These are phyloP conservation scores for Diplazon laetatorius DNA, from an alignment of 2,888 invertebrate genomes.

Conservation along the genomic window DNA sequence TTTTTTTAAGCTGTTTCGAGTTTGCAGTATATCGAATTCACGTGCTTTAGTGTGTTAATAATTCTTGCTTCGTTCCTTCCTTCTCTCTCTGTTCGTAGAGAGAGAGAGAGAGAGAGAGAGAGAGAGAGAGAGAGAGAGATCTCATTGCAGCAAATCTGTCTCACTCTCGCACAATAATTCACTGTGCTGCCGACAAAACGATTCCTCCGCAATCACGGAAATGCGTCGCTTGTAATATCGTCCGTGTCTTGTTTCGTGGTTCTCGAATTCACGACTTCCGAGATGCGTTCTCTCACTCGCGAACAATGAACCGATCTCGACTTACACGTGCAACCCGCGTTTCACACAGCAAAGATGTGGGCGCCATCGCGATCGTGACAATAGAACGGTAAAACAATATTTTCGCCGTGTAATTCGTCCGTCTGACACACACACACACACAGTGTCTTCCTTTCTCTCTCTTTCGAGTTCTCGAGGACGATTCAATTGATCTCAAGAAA, in stretches of 20 bases:
- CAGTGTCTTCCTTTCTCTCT: too few relatives aligned
- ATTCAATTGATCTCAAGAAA: slow-evolving; percentile 47
- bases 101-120: too few relatives aligned
- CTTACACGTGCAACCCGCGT: slow-evolving; percentile 28
- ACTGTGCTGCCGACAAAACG: slow-evolving; percentile 7
- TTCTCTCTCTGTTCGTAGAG: not conserved
- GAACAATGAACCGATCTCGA: slow-evolving; percentile 51
- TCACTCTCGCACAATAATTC: not conserved
- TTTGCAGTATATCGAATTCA: slow-evolving; percentile 21
- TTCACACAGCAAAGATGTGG: slow-evolving; percentile 1
- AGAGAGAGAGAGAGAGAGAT: too few relatives aligned
- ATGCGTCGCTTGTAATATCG: slow-evolving; percentile 3
- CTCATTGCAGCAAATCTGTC: not conserved
- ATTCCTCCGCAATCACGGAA: slow-evolving; percentile 16
- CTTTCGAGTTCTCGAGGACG: slow-evolving; percentile 15
- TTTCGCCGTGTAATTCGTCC: slow-evolving; percentile 13
- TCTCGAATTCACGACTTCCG: slow-evolving; percentile 49
- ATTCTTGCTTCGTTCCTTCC: not conserved
- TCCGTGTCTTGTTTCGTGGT: slow-evolving; percentile 45
- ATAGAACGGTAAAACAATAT: slow-evolving; percentile 53
- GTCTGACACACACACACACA: too few relatives aligned
- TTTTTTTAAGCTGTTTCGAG: too few relatives aligned
- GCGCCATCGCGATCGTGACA: slow-evolving; percentile 2
- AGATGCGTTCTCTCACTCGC: slow-evolving; percentile 23
- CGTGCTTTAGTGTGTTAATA: not conserved